These are phyloP conservation scores for Drosophila burlai DNA, from an alignment of 1,140 invertebrate species.

Conservation along the genomic window DNA sequence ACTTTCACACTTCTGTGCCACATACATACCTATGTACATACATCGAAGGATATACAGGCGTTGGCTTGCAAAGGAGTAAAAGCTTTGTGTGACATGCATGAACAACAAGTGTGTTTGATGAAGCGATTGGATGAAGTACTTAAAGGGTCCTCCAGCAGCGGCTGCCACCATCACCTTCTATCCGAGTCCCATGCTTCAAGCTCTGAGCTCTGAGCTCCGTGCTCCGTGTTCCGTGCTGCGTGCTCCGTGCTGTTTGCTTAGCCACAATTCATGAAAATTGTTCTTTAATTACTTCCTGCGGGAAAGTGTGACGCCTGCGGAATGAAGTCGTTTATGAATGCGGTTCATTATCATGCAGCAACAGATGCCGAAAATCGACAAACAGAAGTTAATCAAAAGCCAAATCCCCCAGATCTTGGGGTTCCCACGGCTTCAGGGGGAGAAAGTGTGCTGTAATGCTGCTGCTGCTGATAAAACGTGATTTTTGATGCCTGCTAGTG, in stretches of 20 bases:
- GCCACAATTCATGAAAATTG: slow-evolving; percentile 70
- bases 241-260: slow-evolving; percentile 30
- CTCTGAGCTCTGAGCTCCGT: not conserved
- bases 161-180: slow-evolving; percentile 1
- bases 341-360: slow-evolving; percentile 77
- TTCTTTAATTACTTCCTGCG: slow-evolving; percentile 78
- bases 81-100: slow-evolving; percentile 56
- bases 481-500: slow-evolving; percentile 29
- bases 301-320: slow-evolving; percentile 46
- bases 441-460: not conserved
- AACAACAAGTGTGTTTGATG: slow-evolving; percentile 72
- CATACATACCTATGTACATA: not conserved
- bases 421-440: not conserved
- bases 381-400: slow-evolving; percentile 68
- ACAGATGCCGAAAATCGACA: slow-evolving; percentile 67
- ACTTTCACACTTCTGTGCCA: slow-evolving; percentile 45
- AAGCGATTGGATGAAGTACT: slow-evolving; percentile 69
- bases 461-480: slow-evolving; percentile 34
- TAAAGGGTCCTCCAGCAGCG: slow-evolving; percentile 38
- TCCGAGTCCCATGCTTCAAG: not conserved
- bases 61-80: slow-evolving; percentile 27
- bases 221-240: not conserved
- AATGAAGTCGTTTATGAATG: slow-evolving; percentile 75
- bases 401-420: slow-evolving; percentile 21
- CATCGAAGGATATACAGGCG: not conserved